Evolutionary conservation across 2,113 vertebrate species (phyloP).

Genomic region (Oreocharis arfaki): DNA sequence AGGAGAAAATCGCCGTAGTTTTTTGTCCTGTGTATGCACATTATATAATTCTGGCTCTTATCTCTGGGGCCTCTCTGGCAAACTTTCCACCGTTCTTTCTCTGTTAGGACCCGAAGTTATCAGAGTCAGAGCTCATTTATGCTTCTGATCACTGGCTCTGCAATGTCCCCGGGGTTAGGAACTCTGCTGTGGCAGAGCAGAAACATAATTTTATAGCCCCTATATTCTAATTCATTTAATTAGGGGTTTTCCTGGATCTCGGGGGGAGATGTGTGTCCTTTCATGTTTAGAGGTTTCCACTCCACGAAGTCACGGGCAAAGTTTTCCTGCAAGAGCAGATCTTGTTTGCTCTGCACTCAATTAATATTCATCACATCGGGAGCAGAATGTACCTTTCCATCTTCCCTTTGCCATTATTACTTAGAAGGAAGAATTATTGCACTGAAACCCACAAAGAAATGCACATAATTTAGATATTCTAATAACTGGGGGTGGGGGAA

Average conservation of each 20-base stretch:
- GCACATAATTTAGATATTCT: not conserved
- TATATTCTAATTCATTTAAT: conserved; percentile 52
- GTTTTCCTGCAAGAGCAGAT: not conserved
- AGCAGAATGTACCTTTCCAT: not conserved
- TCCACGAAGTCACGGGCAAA: not conserved
- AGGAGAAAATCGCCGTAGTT: not conserved
- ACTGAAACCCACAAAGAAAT: not conserved
- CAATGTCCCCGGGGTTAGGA: conserved; percentile 21
- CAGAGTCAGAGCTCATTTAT: conserved; percentile 60
- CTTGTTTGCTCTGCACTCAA: not conserved
- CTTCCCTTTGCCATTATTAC: not conserved
- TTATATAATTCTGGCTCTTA: conserved; percentile 10
- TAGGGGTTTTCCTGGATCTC: not conserved
- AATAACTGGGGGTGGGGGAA: not conserved
- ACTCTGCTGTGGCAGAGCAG: conserved; percentile 9
- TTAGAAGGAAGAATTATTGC: not conserved
- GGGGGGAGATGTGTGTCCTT: not conserved
- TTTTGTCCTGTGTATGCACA: not conserved
- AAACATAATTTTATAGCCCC: conserved; percentile 40
- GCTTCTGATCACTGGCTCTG: not conserved
- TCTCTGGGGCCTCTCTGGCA: conserved; percentile 24
- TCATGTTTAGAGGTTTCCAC: conserved; percentile 24
- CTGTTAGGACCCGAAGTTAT: conserved; percentile 49
- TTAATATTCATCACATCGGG: not conserved
- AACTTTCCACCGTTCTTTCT: conserved; percentile 25